Conservation (phyloP, 2,797 vertebrate genomes). For the Myoxocephalus aenaeus region DNA sequence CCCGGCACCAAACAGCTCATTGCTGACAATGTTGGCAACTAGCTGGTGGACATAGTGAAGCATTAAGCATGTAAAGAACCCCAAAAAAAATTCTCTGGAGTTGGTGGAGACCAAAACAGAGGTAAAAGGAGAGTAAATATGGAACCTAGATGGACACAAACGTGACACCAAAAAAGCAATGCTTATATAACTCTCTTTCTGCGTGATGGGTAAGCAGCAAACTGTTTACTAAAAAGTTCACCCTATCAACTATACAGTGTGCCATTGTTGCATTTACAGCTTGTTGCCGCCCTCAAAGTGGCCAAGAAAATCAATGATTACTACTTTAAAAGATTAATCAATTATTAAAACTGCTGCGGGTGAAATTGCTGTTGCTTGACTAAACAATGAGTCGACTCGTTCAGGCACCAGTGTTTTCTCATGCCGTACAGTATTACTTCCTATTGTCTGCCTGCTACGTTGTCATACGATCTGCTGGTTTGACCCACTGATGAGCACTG, state of each 20-base stretch:
- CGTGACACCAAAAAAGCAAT: neutral
- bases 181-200: no score
- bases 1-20: neutral
- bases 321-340: neutral
- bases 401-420: neutral
- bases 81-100: no score
- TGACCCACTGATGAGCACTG: slow-evolving; percentile 56
- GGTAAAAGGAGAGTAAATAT: neutral
- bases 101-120: neutral
- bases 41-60: neutral
- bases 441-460: neutral
- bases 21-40: neutral
- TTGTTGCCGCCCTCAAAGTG: neutral
- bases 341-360: neutral
- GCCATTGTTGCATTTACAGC: neutral
- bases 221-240: neutral
- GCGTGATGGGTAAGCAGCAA: neutral
- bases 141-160: neutral
- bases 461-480: slow-evolving; percentile 36
- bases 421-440: neutral
- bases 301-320: neutral
- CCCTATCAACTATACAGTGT: neutral
- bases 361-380: neutral
- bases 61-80: neutral
- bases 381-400: neutral